Evolutionary conservation across 2,113 vertebrate species (phyloP), one percentile per base, ranked within the genome.

Genomic region (Marmota flaviventris): DNA sequence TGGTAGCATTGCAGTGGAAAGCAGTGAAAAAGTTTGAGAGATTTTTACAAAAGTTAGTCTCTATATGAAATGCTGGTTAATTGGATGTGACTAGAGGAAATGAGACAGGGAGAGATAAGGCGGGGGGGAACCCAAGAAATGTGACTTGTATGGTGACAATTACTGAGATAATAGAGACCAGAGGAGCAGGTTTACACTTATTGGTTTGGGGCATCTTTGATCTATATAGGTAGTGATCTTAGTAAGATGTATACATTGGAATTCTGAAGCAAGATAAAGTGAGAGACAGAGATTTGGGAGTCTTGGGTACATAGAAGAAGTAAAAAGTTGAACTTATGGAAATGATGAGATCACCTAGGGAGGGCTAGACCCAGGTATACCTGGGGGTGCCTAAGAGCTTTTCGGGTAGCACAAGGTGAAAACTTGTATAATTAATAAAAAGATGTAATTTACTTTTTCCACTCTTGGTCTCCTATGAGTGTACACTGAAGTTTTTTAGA

Each of bases 41-140:
- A 3, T 56, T 72, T 94, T 83, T 72, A 22, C 53, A 65, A 86
- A 94, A 65, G 51, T 69, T 56, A 94, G 51, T 61, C 56, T 83
- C 37, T 61, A 87, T 76, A 70, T 70, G 56, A 94, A 89, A 70
- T 93, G 12, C 42, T 75, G 42, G 70, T 58, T 91, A 90, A 81
- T 61, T 92, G 24, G 14, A 93, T 83, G 18, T 29, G 58, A 93
- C 8, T 77, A 45, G 73, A 96, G 3, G 77, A 3, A 20, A 16
- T 32, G 67, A 34, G 13, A 24, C 14, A n/a, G 34, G 67, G 34
- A 70, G n/a, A 17, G n/a, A 9, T 9, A 75, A 48, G 20, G 34
- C 39, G 39, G 42, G 5, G 42, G 42, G 42, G 42, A 63, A 85
- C 24, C 0, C 32, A 92, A 51, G 20, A 29, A 56, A 37, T 85